A percentile compares a stretch with the other conserved stretches of the same genome.
phyloP scores from a whole-genome alignment of 2,797 vertebrate genomes.

The Acanthiza pusilla region DNA sequence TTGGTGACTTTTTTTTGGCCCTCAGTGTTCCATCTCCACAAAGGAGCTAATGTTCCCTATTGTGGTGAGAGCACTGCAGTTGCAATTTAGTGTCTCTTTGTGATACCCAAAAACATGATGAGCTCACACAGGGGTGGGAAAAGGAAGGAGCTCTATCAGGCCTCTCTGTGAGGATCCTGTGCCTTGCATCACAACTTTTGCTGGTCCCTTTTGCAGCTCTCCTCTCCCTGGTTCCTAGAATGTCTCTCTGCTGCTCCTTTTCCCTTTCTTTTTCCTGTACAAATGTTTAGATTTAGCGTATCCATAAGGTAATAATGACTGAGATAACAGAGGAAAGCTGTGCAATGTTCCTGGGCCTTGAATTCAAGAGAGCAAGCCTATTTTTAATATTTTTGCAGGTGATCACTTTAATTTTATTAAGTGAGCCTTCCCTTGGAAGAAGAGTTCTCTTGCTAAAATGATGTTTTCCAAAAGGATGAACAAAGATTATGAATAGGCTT shows the following conservation, averaged over 20 bases:
- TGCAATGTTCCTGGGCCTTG: background rate
- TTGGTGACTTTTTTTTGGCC: background rate
- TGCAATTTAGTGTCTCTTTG: background rate
- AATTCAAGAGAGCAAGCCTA: background rate
- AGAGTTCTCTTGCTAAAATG: background rate
- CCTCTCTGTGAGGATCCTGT: background rate
- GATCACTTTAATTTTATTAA: background rate
- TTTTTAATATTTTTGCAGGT: background rate
- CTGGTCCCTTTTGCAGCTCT: background rate
- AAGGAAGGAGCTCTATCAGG: background rate
- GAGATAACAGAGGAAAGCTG: background rate
- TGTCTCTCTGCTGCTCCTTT: background rate
- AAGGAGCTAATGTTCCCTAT: background rate
- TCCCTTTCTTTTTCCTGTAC: background rate
- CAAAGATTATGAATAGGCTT: background rate
- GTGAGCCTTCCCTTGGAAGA: background rate
- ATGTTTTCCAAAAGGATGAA: background rate
- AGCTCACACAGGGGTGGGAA: background rate
- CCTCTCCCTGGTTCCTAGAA: background rate
- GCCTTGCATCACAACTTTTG: background rate
- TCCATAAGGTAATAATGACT: background rate
- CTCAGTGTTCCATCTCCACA: background rate
- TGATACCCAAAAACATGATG: background rate
- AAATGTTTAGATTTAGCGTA: background rate
- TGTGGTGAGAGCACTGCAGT: background rate